These are phyloP conservation scores for Trididemnum clinides DNA, from an alignment of 23 tunicate species.

Conservation along the genomic window DNA sequence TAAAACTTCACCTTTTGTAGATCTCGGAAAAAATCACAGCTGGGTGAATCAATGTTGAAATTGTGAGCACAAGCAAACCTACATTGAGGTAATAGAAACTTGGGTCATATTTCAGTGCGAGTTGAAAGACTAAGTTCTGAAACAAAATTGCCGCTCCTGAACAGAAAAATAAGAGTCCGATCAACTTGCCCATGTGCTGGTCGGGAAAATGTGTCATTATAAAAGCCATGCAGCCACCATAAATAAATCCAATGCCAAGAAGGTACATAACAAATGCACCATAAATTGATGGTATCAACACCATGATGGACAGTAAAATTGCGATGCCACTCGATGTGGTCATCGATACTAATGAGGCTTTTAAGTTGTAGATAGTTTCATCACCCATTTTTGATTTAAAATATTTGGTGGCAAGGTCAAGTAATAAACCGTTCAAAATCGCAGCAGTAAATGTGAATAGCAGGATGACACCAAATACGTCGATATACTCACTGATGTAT, in stretches of 20 bases:
- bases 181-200: conserved; percentile 18
- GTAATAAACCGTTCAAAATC: conserved; percentile 18
- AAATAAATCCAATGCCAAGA: not conserved
- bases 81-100: conserved; percentile 1
- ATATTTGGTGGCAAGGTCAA: not conserved
- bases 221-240: conserved; percentile 7
- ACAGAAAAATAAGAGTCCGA: not conserved
- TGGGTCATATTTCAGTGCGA: not conserved
- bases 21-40: not conserved
- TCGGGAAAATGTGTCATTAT: not conserved
- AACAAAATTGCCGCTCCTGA: not conserved
- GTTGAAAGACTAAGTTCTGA: conserved; percentile 13
- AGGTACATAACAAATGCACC: conserved; percentile 1
- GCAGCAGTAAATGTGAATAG: not conserved
- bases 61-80: not conserved
- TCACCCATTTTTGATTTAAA: not conserved
- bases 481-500: not conserved
- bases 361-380: not conserved
- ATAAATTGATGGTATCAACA: not conserved
- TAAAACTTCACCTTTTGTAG: too few species aligned
- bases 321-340: not conserved
- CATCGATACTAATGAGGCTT: conserved; percentile 7
- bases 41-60: conserved; percentile 28
- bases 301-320: not conserved
- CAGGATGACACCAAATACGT: conserved; percentile 15